Evolutionary conservation across 2,113 vertebrate species (phyloP).

Genomic region (Campylorhamphus procurvoides): DNA sequence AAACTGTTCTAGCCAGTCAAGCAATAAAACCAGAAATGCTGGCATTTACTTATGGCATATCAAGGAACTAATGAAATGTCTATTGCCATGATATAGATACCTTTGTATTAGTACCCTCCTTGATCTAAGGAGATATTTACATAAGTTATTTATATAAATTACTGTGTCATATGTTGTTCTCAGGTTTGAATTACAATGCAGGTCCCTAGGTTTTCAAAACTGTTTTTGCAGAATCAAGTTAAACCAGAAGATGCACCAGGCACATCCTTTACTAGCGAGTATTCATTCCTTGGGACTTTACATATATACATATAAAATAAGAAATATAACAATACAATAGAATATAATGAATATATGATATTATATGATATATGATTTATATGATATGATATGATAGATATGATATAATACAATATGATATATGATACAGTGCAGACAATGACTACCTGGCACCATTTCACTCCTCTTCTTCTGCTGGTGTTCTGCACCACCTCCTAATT

Average conservation of each 20-base stretch:
- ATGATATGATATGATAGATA: no score
- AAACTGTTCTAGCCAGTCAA: not conserved
- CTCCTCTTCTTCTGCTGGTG: not conserved
- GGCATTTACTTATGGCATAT: not conserved
- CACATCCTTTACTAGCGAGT: not conserved
- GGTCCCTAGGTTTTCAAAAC: not conserved
- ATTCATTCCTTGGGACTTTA: not conserved
- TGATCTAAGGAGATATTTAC: not conserved
- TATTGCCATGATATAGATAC: not conserved
- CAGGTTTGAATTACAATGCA: not conserved
- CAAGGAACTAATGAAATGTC: not conserved
- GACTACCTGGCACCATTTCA: not conserved
- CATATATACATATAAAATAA: no score
- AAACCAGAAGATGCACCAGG: not conserved
- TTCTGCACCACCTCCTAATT: not conserved
- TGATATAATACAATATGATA: no score
- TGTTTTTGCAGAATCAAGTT: not conserved
- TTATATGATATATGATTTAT: no score
- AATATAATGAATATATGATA: no score
- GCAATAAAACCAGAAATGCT: not conserved
- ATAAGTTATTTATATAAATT: not conserved
- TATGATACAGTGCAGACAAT: not conserved
- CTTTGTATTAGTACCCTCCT: not conserved
- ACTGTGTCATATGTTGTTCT: not conserved
- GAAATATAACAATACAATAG: no score